Base-by-base conservation (phyloP, 2,113 vertebrate species). In the Podarcis raffonei region DNA sequence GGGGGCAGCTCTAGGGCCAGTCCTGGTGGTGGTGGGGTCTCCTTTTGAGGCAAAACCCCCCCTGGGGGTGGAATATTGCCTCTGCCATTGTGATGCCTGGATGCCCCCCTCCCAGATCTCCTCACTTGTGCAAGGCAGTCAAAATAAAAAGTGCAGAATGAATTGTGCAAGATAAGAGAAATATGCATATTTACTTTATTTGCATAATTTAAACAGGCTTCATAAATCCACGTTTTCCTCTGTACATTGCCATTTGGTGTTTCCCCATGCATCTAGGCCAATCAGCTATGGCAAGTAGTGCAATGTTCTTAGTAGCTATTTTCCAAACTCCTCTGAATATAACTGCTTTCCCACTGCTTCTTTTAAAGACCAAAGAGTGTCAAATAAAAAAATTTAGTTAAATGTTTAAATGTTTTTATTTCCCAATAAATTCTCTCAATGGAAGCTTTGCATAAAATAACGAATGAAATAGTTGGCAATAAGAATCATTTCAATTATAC, bases 401-500 rank as follows among this genome's bases (percentile, higher is more conserved):
- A 74, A 32, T 25, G 42, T 84, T 53, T 74, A 57, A 74, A 74
- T 59, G 62, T 32, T 25, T 84, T 84, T 37, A n/a, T 84, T 84
- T 35, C 48, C n/a, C 37, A 84, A 35, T 53, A 74, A 74, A 74
- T 53, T 74, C 48, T 74, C 42, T 59, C 20, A 84, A 23, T 35
- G 42, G 57, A 11, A 57, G 20, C 16, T 84, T 53, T 57, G n/a
- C 11, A n/a, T 3, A 84, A 74, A 35, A 20, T 90, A 81, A 83
- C 81, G 82, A 62, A 79, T 39, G 6, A 80, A 87, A 13, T 81
- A 8, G 77, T 84, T 6, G 75, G 39, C 75, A 81, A 89, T 71
- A 89, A 86, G 2, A 42, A 15, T 82, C 0, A 62, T 89, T 89
- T 90, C 80, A 85, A 9, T 83, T 5, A 57, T 69, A 90, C 68